These are phyloP conservation scores for Metopolophium dirhodum DNA, from an alignment of 1,140 invertebrate genomes.

Conservation along the genomic window DNA sequence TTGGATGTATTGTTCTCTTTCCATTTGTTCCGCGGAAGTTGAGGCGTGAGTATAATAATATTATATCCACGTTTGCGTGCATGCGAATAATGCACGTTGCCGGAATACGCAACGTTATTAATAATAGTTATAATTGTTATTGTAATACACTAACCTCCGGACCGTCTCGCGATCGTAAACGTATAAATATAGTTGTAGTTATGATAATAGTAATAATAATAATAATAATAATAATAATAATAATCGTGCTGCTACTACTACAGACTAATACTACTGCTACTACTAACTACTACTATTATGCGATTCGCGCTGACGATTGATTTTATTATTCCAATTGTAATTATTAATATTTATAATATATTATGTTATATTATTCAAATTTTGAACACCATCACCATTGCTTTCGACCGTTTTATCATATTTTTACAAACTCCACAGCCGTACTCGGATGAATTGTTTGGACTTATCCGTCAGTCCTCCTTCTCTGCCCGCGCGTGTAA, in stretches of 20 bases:
- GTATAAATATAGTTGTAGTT: background rate
- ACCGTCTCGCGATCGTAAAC: background rate
- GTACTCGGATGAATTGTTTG: background rate
- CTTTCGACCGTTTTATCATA: background rate
- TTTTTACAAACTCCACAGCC: background rate
- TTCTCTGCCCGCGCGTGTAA: background rate
- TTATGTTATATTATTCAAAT: too few species aligned
- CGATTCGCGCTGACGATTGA: background rate
- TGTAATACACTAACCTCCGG: background rate
- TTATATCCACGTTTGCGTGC: background rate
- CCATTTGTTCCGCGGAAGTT: background rate
- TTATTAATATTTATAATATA: too few species aligned
- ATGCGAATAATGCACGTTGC: background rate
- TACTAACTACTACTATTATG: background rate
- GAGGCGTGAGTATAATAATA: background rate
- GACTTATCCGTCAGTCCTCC: background rate
- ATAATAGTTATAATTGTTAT: slow-evolving; percentile 20
- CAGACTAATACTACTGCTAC: too few species aligned
- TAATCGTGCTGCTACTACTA: too few species aligned
- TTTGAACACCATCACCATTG: background rate
- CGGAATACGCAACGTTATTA: background rate
- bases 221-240: background rate
- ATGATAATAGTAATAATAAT: background rate
- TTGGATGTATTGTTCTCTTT: background rate
- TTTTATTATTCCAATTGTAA: background rate